phyloP scores from a whole-genome alignment of 2,113 vertebrate species.

The Neoarius graeffei region DNA sequence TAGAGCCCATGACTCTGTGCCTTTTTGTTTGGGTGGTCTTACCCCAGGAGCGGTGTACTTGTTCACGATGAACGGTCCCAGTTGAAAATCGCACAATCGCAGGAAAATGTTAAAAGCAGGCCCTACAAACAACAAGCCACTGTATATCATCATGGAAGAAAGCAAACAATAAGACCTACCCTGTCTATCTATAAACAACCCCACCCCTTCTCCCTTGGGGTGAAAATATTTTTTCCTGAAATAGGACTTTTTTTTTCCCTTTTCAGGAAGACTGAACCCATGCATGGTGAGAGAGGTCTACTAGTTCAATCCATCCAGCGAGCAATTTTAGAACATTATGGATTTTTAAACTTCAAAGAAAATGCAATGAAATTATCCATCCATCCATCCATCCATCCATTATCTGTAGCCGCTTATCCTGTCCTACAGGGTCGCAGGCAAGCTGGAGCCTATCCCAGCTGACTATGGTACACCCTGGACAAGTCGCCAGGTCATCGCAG shows the following conservation, averaged over 20 bases:
- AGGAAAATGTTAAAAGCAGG: conserved; percentile 86
- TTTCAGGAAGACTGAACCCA: not conserved
- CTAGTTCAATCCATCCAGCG: not conserved
- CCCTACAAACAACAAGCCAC: conserved; percentile 65
- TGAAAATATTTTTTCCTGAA: not conserved
- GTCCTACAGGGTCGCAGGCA: too few species aligned
- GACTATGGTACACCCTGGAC: too few species aligned
- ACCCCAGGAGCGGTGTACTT: conserved; percentile 84
- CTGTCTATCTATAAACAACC: not conserved
- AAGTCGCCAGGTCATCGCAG: too few species aligned
- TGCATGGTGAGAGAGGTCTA: too few species aligned
- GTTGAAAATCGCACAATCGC: conserved; percentile 78
- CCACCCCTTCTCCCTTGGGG: too few species aligned
- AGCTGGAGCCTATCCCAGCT: too few species aligned
- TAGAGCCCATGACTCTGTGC: too few species aligned
- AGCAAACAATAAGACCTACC: not conserved
- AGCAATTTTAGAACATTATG: not conserved
- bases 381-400: too few species aligned
- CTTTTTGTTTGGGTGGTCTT: conserved; percentile 39
- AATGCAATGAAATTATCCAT: not conserved
- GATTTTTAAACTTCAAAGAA: not conserved
- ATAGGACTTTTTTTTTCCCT: not conserved
- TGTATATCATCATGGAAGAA: too few species aligned
- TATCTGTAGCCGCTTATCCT: too few species aligned
- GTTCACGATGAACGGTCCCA: conserved; percentile 81